Base-by-base conservation (phyloP, 2,888 invertebrate species). In the Sphaerophoria rueppellii region DNA sequence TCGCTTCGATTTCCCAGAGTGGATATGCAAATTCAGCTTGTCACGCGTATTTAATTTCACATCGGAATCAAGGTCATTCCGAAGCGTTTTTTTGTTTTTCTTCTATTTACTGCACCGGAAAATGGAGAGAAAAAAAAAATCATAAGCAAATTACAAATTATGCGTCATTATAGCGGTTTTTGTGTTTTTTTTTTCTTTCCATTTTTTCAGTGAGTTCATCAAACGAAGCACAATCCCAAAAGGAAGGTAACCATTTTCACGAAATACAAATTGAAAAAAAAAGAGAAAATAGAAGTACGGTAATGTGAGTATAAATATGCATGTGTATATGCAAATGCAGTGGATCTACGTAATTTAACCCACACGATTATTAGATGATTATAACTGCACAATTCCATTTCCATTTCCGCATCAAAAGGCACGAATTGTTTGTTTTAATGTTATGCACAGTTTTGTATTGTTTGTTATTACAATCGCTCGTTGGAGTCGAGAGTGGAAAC, bases 371-470 rank as follows among this genome's bases (percentile, higher is more conserved):
- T 24, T 83, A 75, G 55, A 67, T 58, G 79, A 83, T 75, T 80
- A 72, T 80, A 75, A 67, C 80, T 75, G 80, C 60, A 76, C 80
- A 85, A 70, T 52, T 24, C 24, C 24, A 24, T 24, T 85, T 85
- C 61, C 63, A 85, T 85, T 85, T 85, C 83, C 83, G 83, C 83
- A 80, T 85, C 80, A 70, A 73, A 76, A 80, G 71, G 76, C 83
- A 85, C 61, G 80, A 80, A 85, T 80, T 80, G 80, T 80, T 85
- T 72, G 24, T 24, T 80, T 75, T 57, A 69, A 55, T 73, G 55
- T 63, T 77, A 70, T 75, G 75, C 61, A 24, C 43, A 54, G 57
- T 74, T 40, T 65, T 58, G 3, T 37, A 12, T 61, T 32, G 12
- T 12, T 32, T 24, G 43, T 61, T 61, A 24, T 48, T 60, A 76